phyloP scores from a whole-genome alignment of 2,113 vertebrate genomes.

The Hucho hucho region DNA sequence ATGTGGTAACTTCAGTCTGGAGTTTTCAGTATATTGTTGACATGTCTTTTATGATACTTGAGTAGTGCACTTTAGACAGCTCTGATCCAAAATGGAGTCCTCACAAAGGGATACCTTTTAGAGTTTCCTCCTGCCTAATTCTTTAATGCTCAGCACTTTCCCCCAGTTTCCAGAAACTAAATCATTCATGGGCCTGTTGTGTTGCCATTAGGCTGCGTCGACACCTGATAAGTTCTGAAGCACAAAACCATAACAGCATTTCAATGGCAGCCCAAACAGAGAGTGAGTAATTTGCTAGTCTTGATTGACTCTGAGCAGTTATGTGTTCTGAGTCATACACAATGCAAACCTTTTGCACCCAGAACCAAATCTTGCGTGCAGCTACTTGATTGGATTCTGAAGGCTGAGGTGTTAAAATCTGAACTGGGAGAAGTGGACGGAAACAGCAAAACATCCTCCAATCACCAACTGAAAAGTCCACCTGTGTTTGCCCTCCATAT shows the following conservation, averaged over 20 bases:
- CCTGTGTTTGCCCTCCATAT: too few species aligned
- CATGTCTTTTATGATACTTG: not conserved
- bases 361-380: too few species aligned
- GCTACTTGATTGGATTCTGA: too few species aligned
- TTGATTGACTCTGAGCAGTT: too few species aligned
- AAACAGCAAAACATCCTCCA: too few species aligned
- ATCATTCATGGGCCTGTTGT: constrained; percentile 49
- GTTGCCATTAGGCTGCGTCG: constrained; percentile 36
- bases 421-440: too few species aligned
- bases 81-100: not conserved
- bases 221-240: constrained; percentile 21
- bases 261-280: too few species aligned
- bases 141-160: constrained; percentile 24
- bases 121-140: constrained; percentile 7
- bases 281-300: constrained; percentile 43
- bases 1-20: not conserved
- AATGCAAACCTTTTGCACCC: too few species aligned
- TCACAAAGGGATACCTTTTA: not conserved
- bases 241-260: constrained; percentile 47
- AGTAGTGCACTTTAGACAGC: not conserved
- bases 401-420: too few species aligned
- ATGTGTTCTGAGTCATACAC: too few species aligned
- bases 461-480: too few species aligned
- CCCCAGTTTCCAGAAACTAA: constrained; percentile 15
- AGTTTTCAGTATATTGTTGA: not conserved